Evolutionary conservation across 1,140 invertebrate genomes (phyloP), one percentile per base, ranked within the genome.

Genomic region (Drosophila cardini): DNA sequence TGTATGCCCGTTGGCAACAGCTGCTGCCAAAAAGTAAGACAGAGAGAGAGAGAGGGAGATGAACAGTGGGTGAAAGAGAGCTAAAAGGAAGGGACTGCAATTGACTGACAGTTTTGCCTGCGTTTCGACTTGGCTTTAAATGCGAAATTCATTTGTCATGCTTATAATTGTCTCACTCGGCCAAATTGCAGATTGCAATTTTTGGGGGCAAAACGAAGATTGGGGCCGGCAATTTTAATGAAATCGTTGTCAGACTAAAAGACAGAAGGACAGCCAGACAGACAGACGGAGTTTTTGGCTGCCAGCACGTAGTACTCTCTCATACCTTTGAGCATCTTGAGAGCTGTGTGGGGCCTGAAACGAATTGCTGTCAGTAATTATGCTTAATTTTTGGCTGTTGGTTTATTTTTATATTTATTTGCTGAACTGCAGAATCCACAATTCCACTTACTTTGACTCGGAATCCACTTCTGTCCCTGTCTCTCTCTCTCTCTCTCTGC

Each of bases 131-230:
- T 32, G 53, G 60, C 38, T 76, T 70, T 70, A 80, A 89, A 89
- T 83, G 80, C 84, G 84, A 89, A 89, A 89, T 89, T 89, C 84
- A 89, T 89, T 89, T 89, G 84, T 89, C 84, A 89, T 89, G 84
- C 84, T 89, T 89, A 89, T 89, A 89, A 89, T 89, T 89, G 84
- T 89, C 84, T 87, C 84, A 89, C 79, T 86, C 84, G 50, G 58
- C 58, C 76, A 86, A 86, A 86, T 86, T 87, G 82, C 82, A 83
- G 76, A 40, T 61, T 38, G 15, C 70, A 26, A 26, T 30, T 73
- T 61, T 60, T 50, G 43, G 65, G 56, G 26, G 48, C 16, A 43
- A 11, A 38, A 48, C 61, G 46, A 63, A 18, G 50, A 67, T 56
- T 67, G 56, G 55, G 63, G 72, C 42, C 78, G 80, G 83, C 80